phyloP scores from a whole-genome alignment of 2,888 invertebrate species.

The Lasioglossum vierecki region DNA sequence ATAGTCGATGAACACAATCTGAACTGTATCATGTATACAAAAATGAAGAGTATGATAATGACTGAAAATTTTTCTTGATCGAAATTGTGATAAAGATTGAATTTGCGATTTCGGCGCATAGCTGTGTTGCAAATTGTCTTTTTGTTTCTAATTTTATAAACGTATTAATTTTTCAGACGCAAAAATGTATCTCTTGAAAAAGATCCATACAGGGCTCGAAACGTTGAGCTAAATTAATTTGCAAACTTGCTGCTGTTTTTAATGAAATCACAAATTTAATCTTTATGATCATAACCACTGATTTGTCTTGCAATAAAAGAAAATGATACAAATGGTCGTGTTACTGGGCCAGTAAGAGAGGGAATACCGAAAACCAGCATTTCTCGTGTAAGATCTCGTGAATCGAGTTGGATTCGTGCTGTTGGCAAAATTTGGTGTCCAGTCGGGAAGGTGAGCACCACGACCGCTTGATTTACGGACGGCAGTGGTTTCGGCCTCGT shows the following conservation, averaged over 20 bases:
- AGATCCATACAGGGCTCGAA: no score
- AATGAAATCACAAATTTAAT: no score
- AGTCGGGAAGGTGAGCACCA: conserved; percentile 8
- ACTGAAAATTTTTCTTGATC: no score
- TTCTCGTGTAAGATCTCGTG: not conserved
- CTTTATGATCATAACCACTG: not conserved
- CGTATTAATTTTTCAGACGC: no score
- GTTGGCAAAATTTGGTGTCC: not conserved
- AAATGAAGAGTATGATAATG: not conserved
- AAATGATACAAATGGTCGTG: not conserved
- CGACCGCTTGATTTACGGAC: conserved; percentile 44
- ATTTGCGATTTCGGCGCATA: no score
- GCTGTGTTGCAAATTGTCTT: no score
- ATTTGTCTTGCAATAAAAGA: not conserved
- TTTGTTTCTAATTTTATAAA: no score
- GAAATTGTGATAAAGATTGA: no score
- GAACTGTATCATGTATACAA: not conserved
- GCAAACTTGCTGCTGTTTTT: no score
- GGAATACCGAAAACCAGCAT: not conserved
- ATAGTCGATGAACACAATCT: not conserved
- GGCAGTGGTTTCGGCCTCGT: conserved; percentile 21
- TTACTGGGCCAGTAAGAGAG: not conserved
- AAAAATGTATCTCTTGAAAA: no score
- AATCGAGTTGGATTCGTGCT: not conserved
- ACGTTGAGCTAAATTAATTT: no score